Evolutionary conservation across 2,888 invertebrate genomes (phyloP).

Genomic region (Troglohyphantes excavatus): DNA sequence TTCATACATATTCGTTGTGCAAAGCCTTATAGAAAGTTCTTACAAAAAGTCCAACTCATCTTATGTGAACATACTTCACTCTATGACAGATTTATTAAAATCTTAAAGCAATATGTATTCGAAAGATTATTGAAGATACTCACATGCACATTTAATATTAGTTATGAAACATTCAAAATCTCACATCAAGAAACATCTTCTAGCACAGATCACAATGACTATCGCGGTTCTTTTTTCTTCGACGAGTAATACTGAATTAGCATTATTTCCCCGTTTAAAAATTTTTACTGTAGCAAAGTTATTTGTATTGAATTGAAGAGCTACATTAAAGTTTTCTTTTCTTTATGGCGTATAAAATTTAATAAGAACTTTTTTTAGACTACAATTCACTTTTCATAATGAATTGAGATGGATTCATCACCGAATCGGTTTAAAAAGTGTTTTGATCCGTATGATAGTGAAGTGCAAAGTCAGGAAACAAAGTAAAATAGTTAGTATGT

Average conservation of each 20-base stretch:
- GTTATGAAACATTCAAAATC: slow-evolving; percentile 45
- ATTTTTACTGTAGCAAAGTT: neutral
- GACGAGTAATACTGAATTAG: neutral
- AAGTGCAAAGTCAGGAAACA: slow-evolving; percentile 36
- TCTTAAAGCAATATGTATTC: slow-evolving; percentile 46
- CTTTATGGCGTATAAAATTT: neutral
- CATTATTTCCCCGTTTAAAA: too few species aligned
- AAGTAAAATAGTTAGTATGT: slow-evolving; percentile 8
- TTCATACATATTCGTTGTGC: slow-evolving; percentile 71
- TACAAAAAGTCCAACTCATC: slow-evolving; percentile 52
- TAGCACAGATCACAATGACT: slow-evolving; percentile 30
- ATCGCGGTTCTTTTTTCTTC: neutral
- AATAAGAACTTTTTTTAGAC: neutral
- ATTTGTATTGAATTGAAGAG: neutral
- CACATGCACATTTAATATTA: slow-evolving; percentile 22
- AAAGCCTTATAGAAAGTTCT: slow-evolving; percentile 74
- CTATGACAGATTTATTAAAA: slow-evolving; percentile 54
- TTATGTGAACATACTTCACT: slow-evolving; percentile 44
- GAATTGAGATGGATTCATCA: slow-evolving; percentile 33
- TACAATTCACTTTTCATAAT: neutral
- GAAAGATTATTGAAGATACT: slow-evolving; percentile 47
- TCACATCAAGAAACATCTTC: slow-evolving; percentile 43
- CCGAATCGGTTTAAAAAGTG: slow-evolving; percentile 76
- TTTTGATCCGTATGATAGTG: slow-evolving; percentile 63
- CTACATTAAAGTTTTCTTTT: neutral